Conservation (phyloP, 2,113 vertebrate genomes). For the Procapra przewalskii region DNA sequence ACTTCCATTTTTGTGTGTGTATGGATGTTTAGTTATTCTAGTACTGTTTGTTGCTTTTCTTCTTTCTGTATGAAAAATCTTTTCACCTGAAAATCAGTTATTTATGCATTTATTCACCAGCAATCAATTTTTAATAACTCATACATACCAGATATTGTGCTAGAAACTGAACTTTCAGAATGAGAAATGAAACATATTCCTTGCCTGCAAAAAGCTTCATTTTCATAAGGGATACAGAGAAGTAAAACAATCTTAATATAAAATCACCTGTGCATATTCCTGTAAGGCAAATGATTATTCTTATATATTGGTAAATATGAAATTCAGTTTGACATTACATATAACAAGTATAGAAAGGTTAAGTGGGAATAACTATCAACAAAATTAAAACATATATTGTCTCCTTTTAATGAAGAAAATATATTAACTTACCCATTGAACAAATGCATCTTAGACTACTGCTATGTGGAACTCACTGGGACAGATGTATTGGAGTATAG, state of each 20-base stretch:
- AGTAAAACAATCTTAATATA: slow-evolving; percentile 22
- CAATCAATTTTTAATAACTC: background rate
- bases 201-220: background rate
- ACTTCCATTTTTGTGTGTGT: background rate
- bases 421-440: background rate
- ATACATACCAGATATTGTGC: background rate
- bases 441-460: background rate
- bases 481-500: background rate
- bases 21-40: background rate
- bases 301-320: background rate
- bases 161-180: background rate
- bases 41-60: background rate
- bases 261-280: background rate
- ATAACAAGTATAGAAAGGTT: background rate
- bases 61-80: background rate
- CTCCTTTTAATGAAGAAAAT: background rate
- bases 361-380: background rate
- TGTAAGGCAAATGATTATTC: background rate
- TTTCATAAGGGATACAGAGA: background rate
- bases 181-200: background rate
- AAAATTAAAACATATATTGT: background rate
- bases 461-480: background rate
- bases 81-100: background rate
- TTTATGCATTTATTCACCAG: background rate
- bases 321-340: background rate